phyloP scores from a whole-genome alignment of 2,113 vertebrate genomes.

The Struthio camelus region DNA sequence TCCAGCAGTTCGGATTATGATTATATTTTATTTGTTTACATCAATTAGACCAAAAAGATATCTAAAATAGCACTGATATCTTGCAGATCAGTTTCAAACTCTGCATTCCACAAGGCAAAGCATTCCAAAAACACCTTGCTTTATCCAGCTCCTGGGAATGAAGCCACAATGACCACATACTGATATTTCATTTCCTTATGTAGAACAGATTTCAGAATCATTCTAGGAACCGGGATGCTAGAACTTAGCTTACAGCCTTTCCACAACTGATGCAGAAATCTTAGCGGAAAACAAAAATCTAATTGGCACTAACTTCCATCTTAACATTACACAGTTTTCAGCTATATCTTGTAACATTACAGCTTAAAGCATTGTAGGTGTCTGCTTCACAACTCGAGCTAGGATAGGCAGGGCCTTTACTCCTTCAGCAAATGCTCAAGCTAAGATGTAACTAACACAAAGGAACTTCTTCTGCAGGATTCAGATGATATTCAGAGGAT shows the following conservation, averaged over 20 bases:
- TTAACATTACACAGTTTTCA: not conserved
- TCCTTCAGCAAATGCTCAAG: not conserved
- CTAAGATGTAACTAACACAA: not conserved
- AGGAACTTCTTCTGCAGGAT: not conserved
- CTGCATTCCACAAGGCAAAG: not conserved
- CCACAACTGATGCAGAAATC: not conserved
- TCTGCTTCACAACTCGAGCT: not conserved
- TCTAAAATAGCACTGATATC: not conserved
- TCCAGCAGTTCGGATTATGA: not conserved
- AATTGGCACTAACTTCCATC: not conserved
- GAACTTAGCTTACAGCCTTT: not conserved
- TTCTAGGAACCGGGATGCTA: not conserved
- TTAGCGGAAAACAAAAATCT: not conserved
- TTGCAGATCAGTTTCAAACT: not conserved
- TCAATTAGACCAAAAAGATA: not conserved
- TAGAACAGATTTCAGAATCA: not conserved
- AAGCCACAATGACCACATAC: not conserved
- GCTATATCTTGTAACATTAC: not conserved
- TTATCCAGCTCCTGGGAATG: not conserved
- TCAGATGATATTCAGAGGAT: not conserved
- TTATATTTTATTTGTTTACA: not conserved
- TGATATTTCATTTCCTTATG: not conserved
- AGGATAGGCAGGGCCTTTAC: not conserved
- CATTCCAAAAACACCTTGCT: not conserved
- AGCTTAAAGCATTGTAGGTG: not conserved